Evolutionary conservation across 2,113 vertebrate genomes (phyloP).

Genomic region (Steatornis caripensis): DNA sequence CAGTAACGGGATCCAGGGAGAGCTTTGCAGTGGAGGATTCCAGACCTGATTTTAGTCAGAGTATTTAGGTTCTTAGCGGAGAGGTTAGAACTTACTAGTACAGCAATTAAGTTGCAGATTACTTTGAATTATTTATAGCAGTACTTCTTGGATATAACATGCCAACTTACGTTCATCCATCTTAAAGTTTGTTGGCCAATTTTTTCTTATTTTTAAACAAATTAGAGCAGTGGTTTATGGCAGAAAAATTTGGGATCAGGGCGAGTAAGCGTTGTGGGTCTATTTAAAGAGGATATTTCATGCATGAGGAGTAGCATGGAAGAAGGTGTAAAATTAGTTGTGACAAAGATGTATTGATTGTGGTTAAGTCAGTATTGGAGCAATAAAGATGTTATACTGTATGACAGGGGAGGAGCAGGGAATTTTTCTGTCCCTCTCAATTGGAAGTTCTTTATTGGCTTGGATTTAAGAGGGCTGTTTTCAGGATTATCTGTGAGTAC

Average conservation of each 20-base stretch:
- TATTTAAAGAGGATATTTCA: neutral
- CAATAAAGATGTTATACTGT: neutral
- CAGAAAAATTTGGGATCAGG: neutral
- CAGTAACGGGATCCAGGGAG: neutral
- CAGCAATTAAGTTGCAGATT: neutral
- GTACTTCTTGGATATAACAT: neutral
- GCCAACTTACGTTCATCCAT: neutral
- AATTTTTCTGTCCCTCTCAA: neutral
- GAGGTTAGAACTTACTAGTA: neutral
- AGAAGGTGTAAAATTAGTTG: neutral
- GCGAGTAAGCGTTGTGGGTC: neutral
- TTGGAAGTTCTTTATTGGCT: neutral
- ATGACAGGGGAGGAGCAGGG: neutral
- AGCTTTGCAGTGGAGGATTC: neutral
- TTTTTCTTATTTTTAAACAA: neutral
- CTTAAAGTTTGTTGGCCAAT: neutral
- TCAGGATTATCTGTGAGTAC: neutral
- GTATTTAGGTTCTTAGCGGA: neutral
- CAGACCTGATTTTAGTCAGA: neutral
- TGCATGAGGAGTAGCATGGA: neutral
- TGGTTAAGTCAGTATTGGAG: neutral
- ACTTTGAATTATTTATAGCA: neutral
- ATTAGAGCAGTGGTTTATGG: neutral
- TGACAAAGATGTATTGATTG: neutral
- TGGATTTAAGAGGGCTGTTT: neutral